Conservation (phyloP, 35 echinoderm and acorn worm genomes). For the Nesometra sesokonis region DNA sequence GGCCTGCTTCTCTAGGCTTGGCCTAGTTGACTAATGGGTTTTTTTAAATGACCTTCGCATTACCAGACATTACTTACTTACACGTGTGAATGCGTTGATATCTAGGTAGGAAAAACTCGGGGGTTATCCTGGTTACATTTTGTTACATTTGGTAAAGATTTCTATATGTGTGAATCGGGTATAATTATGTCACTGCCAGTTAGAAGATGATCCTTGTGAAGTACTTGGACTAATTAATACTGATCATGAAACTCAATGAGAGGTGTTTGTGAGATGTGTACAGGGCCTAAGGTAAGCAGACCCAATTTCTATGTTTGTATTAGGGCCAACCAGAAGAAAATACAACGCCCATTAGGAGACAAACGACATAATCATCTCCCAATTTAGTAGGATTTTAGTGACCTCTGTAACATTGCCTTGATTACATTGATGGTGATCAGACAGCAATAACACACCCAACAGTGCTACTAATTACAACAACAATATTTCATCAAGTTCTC, state of each 20-base stretch:
- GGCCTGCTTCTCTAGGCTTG: too few relatives aligned
- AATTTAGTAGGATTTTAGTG: neutral
- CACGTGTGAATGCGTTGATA: too few relatives aligned
- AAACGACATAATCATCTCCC: neutral
- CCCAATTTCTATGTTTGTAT: neutral
- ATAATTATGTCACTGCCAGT: too few relatives aligned
- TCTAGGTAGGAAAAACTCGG: too few relatives aligned
- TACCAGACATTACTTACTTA: too few relatives aligned
- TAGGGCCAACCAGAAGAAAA: neutral
- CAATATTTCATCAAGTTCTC: neutral
- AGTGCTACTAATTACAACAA: neutral
- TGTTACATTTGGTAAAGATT: too few relatives aligned
- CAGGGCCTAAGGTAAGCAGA: neutral
- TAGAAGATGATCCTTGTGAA: too few relatives aligned
- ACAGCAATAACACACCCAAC: neutral
- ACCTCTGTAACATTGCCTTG: neutral
- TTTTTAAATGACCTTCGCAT: too few relatives aligned
- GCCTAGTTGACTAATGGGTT: too few relatives aligned
- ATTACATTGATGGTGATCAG: neutral
- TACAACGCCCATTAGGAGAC: neutral
- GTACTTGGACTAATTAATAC: too few relatives aligned
- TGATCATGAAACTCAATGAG: neutral
- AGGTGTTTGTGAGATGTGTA: neutral
- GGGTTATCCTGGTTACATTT: too few relatives aligned
- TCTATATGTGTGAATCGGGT: too few relatives aligned